phyloP scores from a whole-genome alignment of 1,140 invertebrate species.

The Diorhabda sublineata region DNA sequence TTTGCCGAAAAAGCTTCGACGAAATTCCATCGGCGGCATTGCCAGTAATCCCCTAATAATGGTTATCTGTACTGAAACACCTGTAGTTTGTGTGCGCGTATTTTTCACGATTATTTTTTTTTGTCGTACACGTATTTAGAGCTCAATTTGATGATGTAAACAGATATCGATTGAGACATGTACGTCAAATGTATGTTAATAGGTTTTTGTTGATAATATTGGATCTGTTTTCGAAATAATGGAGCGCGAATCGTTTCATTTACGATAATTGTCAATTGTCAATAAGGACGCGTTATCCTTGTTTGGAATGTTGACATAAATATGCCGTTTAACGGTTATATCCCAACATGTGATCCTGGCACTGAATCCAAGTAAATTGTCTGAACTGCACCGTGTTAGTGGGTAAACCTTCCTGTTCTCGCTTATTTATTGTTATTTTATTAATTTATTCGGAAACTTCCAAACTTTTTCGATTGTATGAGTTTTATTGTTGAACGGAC shows the following conservation, averaged over 20 bases:
- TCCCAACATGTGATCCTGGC: slow-evolving; percentile 12
- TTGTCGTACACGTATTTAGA: too few species aligned
- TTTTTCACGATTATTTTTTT: too few species aligned
- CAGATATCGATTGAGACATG: too few species aligned
- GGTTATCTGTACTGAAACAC: background rate
- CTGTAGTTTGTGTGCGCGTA: background rate
- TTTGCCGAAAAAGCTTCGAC: background rate
- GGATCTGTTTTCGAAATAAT: too few species aligned
- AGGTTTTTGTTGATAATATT: too few species aligned
- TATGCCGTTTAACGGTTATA: slow-evolving; percentile 13
- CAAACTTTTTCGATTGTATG: too few species aligned
- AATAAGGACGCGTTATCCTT: too few species aligned
- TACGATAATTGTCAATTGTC: too few species aligned
- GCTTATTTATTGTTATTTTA: slow-evolving; percentile 16
- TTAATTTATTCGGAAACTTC: slow-evolving; percentile 7
- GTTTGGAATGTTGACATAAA: slow-evolving; percentile 9
- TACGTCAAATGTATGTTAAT: too few species aligned
- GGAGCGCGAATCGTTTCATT: too few species aligned
- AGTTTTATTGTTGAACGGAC: too few species aligned
- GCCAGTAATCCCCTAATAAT: background rate
- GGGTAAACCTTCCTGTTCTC: background rate
- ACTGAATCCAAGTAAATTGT: slow-evolving; percentile 16
- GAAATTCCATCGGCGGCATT: background rate
- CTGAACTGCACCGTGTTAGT: slow-evolving; percentile 13
- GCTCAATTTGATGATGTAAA: too few species aligned